These are phyloP conservation scores for Cheiracanthium punctorium DNA, from an alignment of 2,888 invertebrate genomes.

Conservation along the genomic window DNA sequence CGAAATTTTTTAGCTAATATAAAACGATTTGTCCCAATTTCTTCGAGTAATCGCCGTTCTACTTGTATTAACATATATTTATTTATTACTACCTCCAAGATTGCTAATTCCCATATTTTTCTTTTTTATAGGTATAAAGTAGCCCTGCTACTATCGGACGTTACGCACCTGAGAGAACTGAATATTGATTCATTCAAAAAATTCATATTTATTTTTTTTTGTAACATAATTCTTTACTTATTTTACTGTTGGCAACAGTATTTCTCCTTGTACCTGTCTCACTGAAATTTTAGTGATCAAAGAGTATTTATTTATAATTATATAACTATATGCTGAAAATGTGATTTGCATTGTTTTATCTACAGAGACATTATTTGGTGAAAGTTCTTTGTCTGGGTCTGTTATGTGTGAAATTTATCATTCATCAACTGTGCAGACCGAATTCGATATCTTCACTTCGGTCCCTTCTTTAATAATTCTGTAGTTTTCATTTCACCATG, in stretches of 20 bases:
- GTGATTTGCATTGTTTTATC: background rate
- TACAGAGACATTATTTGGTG: background rate
- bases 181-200: background rate
- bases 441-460: no score
- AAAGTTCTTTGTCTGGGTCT: background rate
- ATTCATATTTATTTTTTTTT: conserved; percentile 45
- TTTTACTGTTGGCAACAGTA: conserved; percentile 29
- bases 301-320: conserved; percentile 29
- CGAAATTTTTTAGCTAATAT: no score
- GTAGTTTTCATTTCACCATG: no score
- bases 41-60: no score
- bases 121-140: conserved; percentile 28
- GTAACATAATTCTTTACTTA: conserved; percentile 5
- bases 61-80: no score
- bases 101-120: no score
- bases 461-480: no score
- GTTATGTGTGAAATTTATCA: no score
- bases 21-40: no score
- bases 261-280: conserved; percentile 32
- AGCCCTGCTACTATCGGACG: conserved; percentile 39
- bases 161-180: conserved; percentile 46
- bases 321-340: background rate
- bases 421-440: no score
- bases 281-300: conserved; percentile 33
- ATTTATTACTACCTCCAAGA: no score